These are phyloP conservation scores for Aphidius ervi DNA, from an alignment of 1,140 invertebrate species.

Conservation along the genomic window DNA sequence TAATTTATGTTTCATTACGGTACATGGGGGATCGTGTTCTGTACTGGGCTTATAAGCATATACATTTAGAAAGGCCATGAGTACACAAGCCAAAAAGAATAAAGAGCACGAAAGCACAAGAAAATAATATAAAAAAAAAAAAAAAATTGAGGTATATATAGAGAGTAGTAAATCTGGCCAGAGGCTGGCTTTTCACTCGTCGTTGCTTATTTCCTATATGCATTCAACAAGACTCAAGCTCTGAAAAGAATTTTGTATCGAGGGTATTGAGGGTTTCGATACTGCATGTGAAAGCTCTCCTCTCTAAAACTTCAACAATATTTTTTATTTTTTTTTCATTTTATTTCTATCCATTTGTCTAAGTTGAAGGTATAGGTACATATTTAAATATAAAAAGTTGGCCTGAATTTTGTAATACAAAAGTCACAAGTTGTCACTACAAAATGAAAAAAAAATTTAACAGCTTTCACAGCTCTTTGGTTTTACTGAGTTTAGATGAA, in stretches of 20 bases:
- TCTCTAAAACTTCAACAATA: neutral
- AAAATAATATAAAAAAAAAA: slow-evolving; percentile 3
- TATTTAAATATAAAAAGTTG: neutral
- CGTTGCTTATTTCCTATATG: slow-evolving; percentile 49
- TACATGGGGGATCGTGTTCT: slow-evolving; percentile 22
- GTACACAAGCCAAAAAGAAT: slow-evolving; percentile 17
- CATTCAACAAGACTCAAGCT: slow-evolving; percentile 35
- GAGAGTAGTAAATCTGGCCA: slow-evolving; percentile 32
- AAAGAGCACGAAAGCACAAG: neutral
- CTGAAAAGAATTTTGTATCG: slow-evolving; percentile 55
- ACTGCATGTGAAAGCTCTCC: slow-evolving; percentile 23
- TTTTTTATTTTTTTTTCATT: neutral
- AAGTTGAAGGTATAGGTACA: too few species aligned
- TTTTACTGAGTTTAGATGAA: too few species aligned
- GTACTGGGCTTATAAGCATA: slow-evolving; percentile 45
- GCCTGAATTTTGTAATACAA: neutral
- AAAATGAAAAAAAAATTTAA: neutral
- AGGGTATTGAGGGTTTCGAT: slow-evolving; percentile 50
- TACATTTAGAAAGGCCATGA: slow-evolving; percentile 47
- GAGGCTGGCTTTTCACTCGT: slow-evolving; percentile 43
- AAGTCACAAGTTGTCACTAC: too few species aligned
- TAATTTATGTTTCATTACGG: slow-evolving; percentile 55
- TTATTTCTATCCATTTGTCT: neutral
- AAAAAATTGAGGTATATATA: slow-evolving; percentile 19
- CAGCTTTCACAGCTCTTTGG: too few species aligned